Percentiles rank a stretch among this genome's conserved stretches.
These are phyloP conservation scores for Diadumene lineata DNA, from an alignment of 92 coral and sea anemone species.

Conservation along the genomic window DNA sequence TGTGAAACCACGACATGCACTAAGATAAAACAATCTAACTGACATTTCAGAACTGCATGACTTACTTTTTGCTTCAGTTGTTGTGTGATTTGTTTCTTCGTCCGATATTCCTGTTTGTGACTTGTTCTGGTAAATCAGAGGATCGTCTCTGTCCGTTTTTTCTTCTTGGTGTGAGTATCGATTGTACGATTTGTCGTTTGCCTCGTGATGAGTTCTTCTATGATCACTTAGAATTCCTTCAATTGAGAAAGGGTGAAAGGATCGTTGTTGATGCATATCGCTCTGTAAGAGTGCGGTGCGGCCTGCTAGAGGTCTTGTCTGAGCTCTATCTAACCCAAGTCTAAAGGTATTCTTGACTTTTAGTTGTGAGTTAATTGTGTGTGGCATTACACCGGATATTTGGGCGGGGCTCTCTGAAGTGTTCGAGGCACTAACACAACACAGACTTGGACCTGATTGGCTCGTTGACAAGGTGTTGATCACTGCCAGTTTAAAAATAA, in stretches of 20 bases:
- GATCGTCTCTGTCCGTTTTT: background rate
- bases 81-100: conserved; percentile 17
- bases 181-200: conserved; percentile 7
- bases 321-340: conserved; percentile 23
- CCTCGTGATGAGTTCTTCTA: background rate
- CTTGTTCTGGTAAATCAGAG: background rate
- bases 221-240: conserved; percentile 70
- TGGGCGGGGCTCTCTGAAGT: conserved; percentile 86
- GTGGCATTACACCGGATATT: conserved; percentile 79
- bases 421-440: conserved; percentile 82
- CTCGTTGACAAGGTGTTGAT: conserved; percentile 81
- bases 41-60: background rate
- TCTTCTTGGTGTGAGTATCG: conserved; percentile 8
- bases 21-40: background rate
- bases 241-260: conserved; percentile 73
- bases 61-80: conserved; percentile 8
- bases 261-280: conserved; percentile 52
- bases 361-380: conserved; percentile 51
- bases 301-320: conserved; percentile 21
- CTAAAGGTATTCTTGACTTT: conserved; percentile 45
- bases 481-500: conserved; percentile 87
- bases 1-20: background rate
- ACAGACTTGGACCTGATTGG: conserved; percentile 87
- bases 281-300: conserved; percentile 1
- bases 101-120: conserved; percentile 11